A percentile compares a stretch with the other conserved stretches of the same genome.
These are phyloP conservation scores for Haliclystus octoradiatus DNA, from an alignment of 30 jellyfish, hydroid and myxozoan genomes.

Conservation along the genomic window DNA sequence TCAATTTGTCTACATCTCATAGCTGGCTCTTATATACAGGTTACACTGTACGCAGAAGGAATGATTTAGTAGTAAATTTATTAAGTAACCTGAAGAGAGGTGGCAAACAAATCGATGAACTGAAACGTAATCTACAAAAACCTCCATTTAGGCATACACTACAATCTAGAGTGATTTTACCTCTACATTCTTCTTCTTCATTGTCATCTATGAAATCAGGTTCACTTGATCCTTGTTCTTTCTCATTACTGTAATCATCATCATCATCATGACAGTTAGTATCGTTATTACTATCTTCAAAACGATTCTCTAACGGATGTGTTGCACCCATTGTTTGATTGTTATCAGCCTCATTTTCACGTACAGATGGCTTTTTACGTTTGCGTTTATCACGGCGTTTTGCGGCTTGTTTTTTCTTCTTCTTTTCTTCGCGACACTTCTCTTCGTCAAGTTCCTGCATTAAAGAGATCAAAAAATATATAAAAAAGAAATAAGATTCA, in stretches of 20 bases:
- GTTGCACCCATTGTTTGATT: slow-evolving; percentile 13
- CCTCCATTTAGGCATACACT: too few species aligned
- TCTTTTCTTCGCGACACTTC: slow-evolving; percentile 83
- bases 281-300: slow-evolving; percentile 33
- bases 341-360: slow-evolving; percentile 43
- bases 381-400: slow-evolving; percentile 85
- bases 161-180: too few species aligned
- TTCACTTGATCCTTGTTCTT: not conserved
- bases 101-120: too few species aligned
- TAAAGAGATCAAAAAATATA: too few species aligned
- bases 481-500: not conserved
- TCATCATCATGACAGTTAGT: slow-evolving; percentile 43
- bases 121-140: too few species aligned
- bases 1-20: too few species aligned
- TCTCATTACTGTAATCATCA: slow-evolving; percentile 21
- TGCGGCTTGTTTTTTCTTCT: slow-evolving; percentile 92
- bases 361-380: slow-evolving; percentile 43
- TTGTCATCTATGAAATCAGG: not conserved
- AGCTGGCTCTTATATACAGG: too few species aligned
- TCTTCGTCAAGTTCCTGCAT: slow-evolving; percentile 93
- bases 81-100: too few species aligned
- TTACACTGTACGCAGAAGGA: too few species aligned
- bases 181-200: not conserved
- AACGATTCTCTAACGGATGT: slow-evolving; percentile 64
- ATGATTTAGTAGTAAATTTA: too few species aligned